Conservation (phyloP, 1,140 invertebrate genomes). For the Listronotus bonariensis region DNA sequence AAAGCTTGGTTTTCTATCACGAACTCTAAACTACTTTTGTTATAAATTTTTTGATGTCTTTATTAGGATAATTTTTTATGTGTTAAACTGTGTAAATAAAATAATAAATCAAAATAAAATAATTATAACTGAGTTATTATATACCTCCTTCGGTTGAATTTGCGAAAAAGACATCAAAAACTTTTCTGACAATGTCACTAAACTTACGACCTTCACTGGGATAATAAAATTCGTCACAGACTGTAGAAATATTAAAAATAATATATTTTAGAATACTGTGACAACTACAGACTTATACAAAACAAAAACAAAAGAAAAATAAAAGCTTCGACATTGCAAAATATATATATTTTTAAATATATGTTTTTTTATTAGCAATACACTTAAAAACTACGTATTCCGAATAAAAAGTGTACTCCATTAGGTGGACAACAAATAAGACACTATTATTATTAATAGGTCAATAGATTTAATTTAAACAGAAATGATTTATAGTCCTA, state of each 20-base stretch:
- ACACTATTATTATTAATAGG: too few relatives aligned
- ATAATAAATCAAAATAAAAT: not conserved
- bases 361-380: too few relatives aligned
- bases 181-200: constrained; percentile 10
- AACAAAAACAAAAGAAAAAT: not conserved
- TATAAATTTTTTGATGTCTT: constrained; percentile 5
- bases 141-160: constrained; percentile 24
- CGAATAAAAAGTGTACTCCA: too few relatives aligned
- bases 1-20: too few relatives aligned
- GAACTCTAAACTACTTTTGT: not conserved
- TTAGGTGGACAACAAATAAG: too few relatives aligned
- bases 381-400: too few relatives aligned
- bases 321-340: too few relatives aligned
- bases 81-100: not conserved
- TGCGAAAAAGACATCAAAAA: constrained; percentile 33
- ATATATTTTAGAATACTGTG: too few relatives aligned
- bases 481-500: too few relatives aligned
- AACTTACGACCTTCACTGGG: constrained; percentile 32
- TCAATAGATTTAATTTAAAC: too few relatives aligned
- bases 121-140: not conserved
- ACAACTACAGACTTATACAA: constrained; percentile 5
- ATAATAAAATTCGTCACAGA: constrained; percentile 33
- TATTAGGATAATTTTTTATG: not conserved
- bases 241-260: constrained; percentile 17
- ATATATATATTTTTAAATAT: too few relatives aligned